Conservation (phyloP, 2,888 invertebrate species). For the Dolomedes plantarius region DNA sequence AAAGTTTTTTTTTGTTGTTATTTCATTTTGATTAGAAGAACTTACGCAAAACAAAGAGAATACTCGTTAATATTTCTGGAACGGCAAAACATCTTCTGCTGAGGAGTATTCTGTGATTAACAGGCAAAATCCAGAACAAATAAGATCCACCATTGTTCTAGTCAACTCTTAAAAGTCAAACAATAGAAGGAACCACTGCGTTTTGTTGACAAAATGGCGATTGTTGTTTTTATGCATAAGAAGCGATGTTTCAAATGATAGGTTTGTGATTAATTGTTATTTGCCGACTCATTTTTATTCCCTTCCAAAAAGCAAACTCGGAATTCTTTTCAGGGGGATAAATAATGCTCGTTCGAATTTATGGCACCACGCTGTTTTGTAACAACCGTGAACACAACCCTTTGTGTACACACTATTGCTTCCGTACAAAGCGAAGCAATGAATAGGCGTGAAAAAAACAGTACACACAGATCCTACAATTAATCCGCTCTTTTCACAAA, state of each 20-base stretch:
- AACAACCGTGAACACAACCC: slow-evolving; percentile 38
- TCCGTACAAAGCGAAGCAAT: slow-evolving; percentile 49
- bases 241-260: slow-evolving; percentile 28
- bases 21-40: slow-evolving; percentile 64
- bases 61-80: slow-evolving; percentile 56
- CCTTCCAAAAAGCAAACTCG: slow-evolving; percentile 53
- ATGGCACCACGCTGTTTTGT: slow-evolving; percentile 53
- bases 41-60: slow-evolving; percentile 55
- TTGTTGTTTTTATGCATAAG: slow-evolving; percentile 52
- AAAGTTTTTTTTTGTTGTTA: slow-evolving; percentile 23
- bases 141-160: slow-evolving; percentile 48
- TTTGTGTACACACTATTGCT: slow-evolving; percentile 59
- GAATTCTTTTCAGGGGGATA: slow-evolving; percentile 59
- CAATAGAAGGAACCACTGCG: slow-evolving; percentile 52
- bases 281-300: slow-evolving; percentile 63
- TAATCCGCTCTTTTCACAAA: slow-evolving; percentile 55
- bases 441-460: slow-evolving; percentile 20
- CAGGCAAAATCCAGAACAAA: slow-evolving; percentile 57
- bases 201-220: slow-evolving; percentile 64
- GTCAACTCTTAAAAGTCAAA: slow-evolving; percentile 63
- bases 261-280: slow-evolving; percentile 65
- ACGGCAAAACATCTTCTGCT: slow-evolving; percentile 56
- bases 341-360: slow-evolving; percentile 65
- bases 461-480: slow-evolving; percentile 27
- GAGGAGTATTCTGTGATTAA: slow-evolving; percentile 51